A percentile compares a stretch with the other conserved stretches of the same genome.
Conservation (phyloP, 2,888 invertebrate genomes). For the Micoletzkya japonica region DNA sequence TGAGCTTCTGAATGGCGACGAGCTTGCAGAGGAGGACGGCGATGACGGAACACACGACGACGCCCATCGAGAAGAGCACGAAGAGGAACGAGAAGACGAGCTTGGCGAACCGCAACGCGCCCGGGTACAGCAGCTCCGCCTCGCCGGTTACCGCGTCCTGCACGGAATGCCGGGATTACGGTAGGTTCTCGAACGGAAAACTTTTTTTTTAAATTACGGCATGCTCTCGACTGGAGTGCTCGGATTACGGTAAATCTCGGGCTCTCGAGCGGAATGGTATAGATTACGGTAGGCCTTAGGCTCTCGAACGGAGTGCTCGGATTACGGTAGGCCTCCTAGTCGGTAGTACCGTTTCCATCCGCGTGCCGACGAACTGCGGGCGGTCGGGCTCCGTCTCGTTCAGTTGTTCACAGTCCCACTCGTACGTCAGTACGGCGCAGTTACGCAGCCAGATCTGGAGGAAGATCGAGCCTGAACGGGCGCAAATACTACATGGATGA, state of each 20-base stretch:
- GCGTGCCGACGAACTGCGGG: constrained; percentile 63
- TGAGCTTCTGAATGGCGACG: constrained; percentile 33
- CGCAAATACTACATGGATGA: no score
- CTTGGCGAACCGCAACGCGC: constrained; percentile 40
- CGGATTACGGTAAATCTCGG: neutral
- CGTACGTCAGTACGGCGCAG: constrained; percentile 65
- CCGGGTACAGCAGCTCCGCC: constrained; percentile 65
- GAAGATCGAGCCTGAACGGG: constrained; percentile 64
- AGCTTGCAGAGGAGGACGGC: constrained; percentile 47
- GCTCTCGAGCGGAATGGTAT: neutral
- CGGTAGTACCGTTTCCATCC: constrained; percentile 34
- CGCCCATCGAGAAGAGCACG: constrained; percentile 35
- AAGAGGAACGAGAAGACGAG: constrained; percentile 36
- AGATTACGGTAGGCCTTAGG: no score
- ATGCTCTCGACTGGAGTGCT: neutral
- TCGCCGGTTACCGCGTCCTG: constrained; percentile 66
- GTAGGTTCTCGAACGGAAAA: neutral
- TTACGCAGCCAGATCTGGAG: constrained; percentile 66
- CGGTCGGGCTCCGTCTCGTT: constrained; percentile 67
- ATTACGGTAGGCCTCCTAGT: no score
- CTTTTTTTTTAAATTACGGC: neutral
- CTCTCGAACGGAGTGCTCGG: no score
- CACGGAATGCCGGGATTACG: constrained; percentile 15
- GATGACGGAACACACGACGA: constrained; percentile 43
- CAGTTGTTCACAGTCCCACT: constrained; percentile 68